These are phyloP conservation scores for Ornithoptera priamus DNA, from an alignment of 2,888 invertebrate genomes.

Conservation along the genomic window DNA sequence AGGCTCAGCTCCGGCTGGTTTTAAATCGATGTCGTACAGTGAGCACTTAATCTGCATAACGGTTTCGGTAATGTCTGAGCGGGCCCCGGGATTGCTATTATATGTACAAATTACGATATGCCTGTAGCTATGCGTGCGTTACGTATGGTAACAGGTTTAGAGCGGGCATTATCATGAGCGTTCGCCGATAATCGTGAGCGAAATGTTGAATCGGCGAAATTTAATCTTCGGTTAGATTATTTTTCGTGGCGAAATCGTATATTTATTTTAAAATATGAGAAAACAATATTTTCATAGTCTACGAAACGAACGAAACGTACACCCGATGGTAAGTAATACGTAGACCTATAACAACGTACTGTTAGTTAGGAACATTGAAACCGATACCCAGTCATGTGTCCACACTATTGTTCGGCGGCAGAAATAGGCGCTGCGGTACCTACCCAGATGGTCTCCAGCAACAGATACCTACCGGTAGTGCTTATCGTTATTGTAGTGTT, in stretches of 20 bases:
- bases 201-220: slow-evolving; percentile 14
- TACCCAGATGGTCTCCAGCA: no score
- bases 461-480: no score
- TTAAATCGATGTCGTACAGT: slow-evolving; percentile 45
- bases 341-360: no score
- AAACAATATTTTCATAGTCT: no score
- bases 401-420: no score
- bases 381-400: no score
- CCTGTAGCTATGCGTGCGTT: slow-evolving; percentile 25
- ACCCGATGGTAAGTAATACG: no score
- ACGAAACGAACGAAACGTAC: no score
- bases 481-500: no score
- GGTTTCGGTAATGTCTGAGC: slow-evolving; percentile 42
- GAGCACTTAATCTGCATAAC: slow-evolving; percentile 62
- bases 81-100: slow-evolving; percentile 36
- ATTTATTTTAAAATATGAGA: no score
- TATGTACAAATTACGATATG: slow-evolving; percentile 31
- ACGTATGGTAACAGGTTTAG: slow-evolving; percentile 21
- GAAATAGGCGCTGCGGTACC: no score
- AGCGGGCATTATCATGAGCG: slow-evolving; percentile 24
- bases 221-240: slow-evolving; percentile 4
- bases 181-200: slow-evolving; percentile 14
- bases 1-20: slow-evolving; percentile 36
- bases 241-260: background rate
- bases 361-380: no score